phyloP scores from a whole-genome alignment of 2,797 vertebrate genomes.

The Megaceryle alcyon region DNA sequence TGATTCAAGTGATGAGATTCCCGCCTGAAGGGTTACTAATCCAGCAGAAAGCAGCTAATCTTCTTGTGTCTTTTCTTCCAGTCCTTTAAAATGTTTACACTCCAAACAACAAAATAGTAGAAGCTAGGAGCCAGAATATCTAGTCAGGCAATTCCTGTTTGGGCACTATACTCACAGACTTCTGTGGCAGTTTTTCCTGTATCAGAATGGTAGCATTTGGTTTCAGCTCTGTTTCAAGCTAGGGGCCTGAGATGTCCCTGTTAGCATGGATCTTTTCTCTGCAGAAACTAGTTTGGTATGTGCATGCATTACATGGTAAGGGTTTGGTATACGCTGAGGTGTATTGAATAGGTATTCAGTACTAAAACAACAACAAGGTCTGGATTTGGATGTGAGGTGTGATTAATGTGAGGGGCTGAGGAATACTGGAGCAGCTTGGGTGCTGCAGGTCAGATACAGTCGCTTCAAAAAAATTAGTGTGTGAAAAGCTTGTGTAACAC shows the following conservation, averaged over 20 bases:
- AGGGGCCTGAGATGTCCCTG: background rate
- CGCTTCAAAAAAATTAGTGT: background rate
- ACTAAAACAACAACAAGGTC: background rate
- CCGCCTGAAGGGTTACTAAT: background rate
- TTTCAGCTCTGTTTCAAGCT: background rate
- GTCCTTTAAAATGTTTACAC: background rate
- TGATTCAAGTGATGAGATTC: background rate
- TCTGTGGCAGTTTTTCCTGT: background rate
- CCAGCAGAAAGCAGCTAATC: background rate
- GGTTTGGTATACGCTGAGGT: background rate
- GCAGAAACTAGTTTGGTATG: background rate
- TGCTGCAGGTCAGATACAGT: background rate
- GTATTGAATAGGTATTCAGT: background rate
- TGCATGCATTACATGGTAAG: fast-evolving
- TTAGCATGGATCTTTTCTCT: background rate
- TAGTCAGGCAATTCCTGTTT: background rate
- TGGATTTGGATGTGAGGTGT: background rate
- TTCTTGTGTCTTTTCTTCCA: background rate
- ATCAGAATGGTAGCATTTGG: background rate
- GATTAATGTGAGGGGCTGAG: background rate
- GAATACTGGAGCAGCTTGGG: background rate
- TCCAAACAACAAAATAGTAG: background rate
- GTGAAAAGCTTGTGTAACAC: background rate
- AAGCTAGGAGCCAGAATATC: background rate
- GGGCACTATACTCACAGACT: background rate